phyloP scores from a whole-genome alignment of 2,888 invertebrate species.

The Campoplex nolae region DNA sequence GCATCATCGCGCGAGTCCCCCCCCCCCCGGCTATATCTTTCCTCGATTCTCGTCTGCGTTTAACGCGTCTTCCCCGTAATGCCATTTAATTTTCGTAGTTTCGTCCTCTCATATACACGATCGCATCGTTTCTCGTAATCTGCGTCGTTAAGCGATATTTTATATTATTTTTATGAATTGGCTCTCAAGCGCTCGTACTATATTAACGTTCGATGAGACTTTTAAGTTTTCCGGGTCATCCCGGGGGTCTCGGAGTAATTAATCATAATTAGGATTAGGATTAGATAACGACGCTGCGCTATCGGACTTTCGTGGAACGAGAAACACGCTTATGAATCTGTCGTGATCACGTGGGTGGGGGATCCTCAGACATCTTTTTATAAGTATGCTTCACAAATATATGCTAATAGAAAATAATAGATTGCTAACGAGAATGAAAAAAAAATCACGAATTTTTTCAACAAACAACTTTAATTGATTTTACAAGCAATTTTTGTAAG shows the following conservation, averaged over 20 bases:
- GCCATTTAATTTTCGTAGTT: constrained; percentile 35
- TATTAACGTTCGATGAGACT: constrained; percentile 26
- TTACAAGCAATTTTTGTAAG: not conserved
- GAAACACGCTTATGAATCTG: not conserved
- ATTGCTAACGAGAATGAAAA: not conserved
- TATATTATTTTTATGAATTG: constrained; percentile 8
- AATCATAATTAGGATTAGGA: constrained; percentile 69
- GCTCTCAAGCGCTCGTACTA: not conserved
- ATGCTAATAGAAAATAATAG: not conserved
- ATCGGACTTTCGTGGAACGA: constrained; percentile 56
- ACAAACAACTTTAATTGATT: not conserved
- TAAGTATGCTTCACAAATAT: not conserved
- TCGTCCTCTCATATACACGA: not conserved
- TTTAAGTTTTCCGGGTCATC: constrained; percentile 62
- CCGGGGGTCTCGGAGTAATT: constrained; percentile 64
- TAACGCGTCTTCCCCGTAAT: constrained; percentile 36
- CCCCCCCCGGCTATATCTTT: not conserved
- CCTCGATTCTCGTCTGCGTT: not conserved
- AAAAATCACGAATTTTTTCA: not conserved
- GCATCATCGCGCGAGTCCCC: constrained; percentile 17
- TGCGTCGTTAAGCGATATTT: constrained; percentile 62
- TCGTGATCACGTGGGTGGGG: not conserved
- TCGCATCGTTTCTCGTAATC: constrained; percentile 26
- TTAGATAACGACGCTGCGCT: constrained; percentile 49
- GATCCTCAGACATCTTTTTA: not conserved